These are phyloP conservation scores for Cetonia aurata DNA, from an alignment of 2,888 invertebrate genomes.

Conservation along the genomic window DNA sequence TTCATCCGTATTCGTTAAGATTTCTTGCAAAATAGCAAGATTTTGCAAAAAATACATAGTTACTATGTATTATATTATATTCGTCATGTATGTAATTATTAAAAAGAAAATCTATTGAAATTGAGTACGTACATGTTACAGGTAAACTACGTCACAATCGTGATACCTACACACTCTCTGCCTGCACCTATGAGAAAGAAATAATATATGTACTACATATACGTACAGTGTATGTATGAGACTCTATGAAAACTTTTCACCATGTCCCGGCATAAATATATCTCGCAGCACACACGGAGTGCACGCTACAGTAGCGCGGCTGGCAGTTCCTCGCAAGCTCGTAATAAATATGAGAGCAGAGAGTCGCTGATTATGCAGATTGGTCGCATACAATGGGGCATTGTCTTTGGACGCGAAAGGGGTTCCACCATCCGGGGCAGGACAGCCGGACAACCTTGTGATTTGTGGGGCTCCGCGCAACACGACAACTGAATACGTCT, in stretches of 20 bases:
- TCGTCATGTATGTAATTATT: no score
- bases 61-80: no score
- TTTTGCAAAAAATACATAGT: no score
- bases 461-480: constrained; percentile 52
- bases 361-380: constrained; percentile 54
- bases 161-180: no score
- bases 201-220: background rate
- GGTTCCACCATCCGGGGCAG: constrained; percentile 48
- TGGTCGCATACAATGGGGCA: constrained; percentile 54
- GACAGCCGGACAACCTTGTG: constrained; percentile 51
- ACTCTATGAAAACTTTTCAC: constrained; percentile 19
- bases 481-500: constrained; percentile 54
- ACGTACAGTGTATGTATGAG: constrained; percentile 9
- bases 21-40: no score
- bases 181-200: no score
- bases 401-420: constrained; percentile 52
- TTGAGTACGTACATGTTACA: no score
- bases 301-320: constrained; percentile 47
- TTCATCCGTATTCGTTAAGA: no score
- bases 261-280: constrained; percentile 34
- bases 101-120: no score
- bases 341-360: constrained; percentile 53
- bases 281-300: constrained; percentile 38
- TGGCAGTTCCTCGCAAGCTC: constrained; percentile 48
- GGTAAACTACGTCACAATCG: no score